Base-by-base conservation (phyloP, 1,140 invertebrate species). In the Drosophila micromelanica region DNA sequence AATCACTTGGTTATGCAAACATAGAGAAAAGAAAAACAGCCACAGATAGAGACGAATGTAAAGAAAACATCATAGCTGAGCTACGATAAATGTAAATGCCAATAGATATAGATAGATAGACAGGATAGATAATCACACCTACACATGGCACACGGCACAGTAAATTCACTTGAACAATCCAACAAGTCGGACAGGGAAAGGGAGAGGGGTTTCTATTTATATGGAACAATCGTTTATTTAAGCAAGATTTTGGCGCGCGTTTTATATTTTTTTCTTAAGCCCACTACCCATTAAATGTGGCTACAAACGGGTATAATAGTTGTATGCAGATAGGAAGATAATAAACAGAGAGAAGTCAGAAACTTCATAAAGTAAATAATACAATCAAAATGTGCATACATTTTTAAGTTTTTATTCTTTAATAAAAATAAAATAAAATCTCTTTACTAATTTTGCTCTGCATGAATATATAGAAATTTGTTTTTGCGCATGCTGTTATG, bases 1-100 rank as follows among this genome's bases (percentile, higher is more conserved):
- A 80, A 77, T 62, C 82, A 86, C 73, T 86, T 86, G 82, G 82
- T 78, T 86, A 87, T 42, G 70, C 74, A 86, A 86, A 81, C 49
- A 80, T 27, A 32, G 23, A 52, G 11, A 15, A n/a, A 8, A 15
- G 7, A n/a, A 11, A 15, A 2, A 11, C 45, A 42, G 38, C 9
- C 60, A 49, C 40, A 55, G 37, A 51, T 52, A 62, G 46, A 75
- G 2, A 45, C 7, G 8, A 8, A 20, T 17, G 17, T 2, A 17
- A 17, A 17, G 43, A 64, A 60, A 49, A 78, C 23, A 54, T 38
- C 52, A 46, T 68, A 59, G 40, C 51, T 72, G 13, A 45, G 57
- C 64, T 59, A 63, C 55, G 52, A 67, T 52, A 70, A 52, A 63
- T 61, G 55, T 59, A 63, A 77, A 77, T 78, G 48, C 63, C 59